Conservation (phyloP, 2,113 vertebrate species). For the Chiloscyllium plagiosum region DNA sequence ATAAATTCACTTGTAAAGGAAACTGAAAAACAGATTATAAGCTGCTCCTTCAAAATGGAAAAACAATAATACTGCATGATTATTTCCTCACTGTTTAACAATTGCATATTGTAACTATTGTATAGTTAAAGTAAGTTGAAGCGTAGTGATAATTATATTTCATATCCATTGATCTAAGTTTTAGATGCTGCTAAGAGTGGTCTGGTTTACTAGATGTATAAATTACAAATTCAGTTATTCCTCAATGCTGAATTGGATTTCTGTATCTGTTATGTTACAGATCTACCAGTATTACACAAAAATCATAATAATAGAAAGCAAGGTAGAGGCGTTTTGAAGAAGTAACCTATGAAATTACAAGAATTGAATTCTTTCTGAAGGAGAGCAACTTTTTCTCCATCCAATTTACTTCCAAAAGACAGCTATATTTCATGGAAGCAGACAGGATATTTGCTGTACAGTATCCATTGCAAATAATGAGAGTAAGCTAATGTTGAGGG, state of each 20-base stretch:
- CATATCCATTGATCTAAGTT: not conserved
- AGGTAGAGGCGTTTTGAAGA: not conserved
- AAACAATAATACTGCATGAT: not conserved
- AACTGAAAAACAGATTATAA: not conserved
- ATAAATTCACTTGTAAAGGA: not conserved
- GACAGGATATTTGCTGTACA: not conserved
- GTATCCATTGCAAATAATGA: not conserved
- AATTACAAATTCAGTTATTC: not conserved
- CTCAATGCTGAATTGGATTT: not conserved
- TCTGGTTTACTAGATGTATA: no score
- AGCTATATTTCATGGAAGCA: not conserved
- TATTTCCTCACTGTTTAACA: not conserved
- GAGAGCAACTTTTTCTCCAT: not conserved
- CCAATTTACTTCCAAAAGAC: not conserved
- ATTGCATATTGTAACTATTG: not conserved
- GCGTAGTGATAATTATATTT: not conserved
- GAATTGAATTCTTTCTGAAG: not conserved
- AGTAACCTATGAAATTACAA: not conserved
- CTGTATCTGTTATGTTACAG: not conserved
- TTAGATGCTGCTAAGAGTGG: not conserved
- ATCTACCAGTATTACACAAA: not conserved
- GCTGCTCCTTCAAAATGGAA: not conserved
- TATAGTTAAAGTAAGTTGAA: not conserved
- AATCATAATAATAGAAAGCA: not conserved
- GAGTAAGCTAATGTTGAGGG: not conserved